phyloP scores from a whole-genome alignment of 2,797 vertebrate genomes.

The Enteromius argenteus region DNA sequence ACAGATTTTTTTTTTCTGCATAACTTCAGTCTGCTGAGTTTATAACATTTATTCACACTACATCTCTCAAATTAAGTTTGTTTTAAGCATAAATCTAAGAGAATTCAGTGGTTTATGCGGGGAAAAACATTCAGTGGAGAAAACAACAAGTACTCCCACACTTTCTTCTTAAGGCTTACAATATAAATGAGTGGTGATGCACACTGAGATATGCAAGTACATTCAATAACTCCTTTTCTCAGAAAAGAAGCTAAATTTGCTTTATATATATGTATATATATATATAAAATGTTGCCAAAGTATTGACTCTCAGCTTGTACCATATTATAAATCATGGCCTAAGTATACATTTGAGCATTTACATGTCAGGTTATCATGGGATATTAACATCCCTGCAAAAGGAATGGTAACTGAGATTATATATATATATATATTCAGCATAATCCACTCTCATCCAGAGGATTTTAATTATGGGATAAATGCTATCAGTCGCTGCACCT shows the following conservation, averaged over 20 bases:
- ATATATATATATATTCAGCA: conserved; percentile 44
- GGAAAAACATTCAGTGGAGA: not conserved
- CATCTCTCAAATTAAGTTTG: not conserved
- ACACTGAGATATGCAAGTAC: not conserved
- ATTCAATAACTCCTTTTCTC: not conserved
- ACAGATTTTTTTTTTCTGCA: not conserved
- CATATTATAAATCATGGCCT: conserved; percentile 20
- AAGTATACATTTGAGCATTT: conserved; percentile 13
- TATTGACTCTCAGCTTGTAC: conserved; percentile 16
- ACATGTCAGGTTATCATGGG: conserved; percentile 39
- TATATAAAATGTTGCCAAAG: not conserved
- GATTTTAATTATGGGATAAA: conserved; percentile 44
- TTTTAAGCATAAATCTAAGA: not conserved
- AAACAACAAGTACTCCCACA: not conserved
- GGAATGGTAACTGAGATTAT: not conserved
- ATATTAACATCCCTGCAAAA: conserved; percentile 27
- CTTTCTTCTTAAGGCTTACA: not conserved
- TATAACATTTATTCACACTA: not conserved
- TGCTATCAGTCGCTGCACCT: conserved; percentile 45
- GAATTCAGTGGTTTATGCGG: not conserved
- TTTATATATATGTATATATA: no score
- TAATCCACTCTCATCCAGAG: conserved; percentile 21
- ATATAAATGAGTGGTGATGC: not conserved
- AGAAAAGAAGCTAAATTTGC: not conserved
- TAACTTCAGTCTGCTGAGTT: not conserved